Base-by-base conservation (phyloP, 2,888 invertebrate species). In the Pyralis farinalis region DNA sequence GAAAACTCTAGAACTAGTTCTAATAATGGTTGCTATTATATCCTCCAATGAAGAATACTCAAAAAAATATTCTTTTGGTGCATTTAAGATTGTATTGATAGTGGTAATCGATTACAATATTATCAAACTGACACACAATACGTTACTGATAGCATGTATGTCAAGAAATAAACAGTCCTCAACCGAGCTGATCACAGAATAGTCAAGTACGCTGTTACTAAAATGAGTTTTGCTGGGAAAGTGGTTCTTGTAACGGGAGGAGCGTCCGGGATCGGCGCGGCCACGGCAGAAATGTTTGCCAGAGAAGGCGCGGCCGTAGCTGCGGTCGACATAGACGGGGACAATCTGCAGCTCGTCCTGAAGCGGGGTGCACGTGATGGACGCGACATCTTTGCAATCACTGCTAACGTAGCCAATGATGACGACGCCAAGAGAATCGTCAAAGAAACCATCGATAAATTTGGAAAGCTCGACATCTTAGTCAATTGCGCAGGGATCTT, bases 211-310 rank as follows among this genome's bases (percentile, higher is more conserved):
- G n/a, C n/a, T n/a, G n/a, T n/a, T n/a, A n/a, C n/a, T n/a, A n/a
- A n/a, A n/a, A n/a, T n/a, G 71, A 63, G 59, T 58, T 74, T 72
- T 12, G 11, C 37, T 6, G 49, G 58, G 6, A 78, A 74, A 65
- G 68, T 73, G 0, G 71, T 72, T 1, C 40, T 77, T 2, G 55
- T 77, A 3, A 74, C 70, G 0, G 76, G 76, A 1, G 67, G 61
- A 0, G 69, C 71, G 41, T 61, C 71, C 0, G 73, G 77, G 0
- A 75, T 77, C 5, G 71, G 71, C 1, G 70, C 68, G 0, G 55
- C 56, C 3, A 49, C 56, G 0, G 68, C 67, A 2, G 42, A 51
- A 8, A 34, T 43, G 30, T 69, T 70, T 40, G 53, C 59, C 3
- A 51, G 46, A 12, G 60, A 61, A 39, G 66, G 63, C 1, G 70